These are phyloP conservation scores for Liasis olivaceus DNA, from an alignment of 2,797 vertebrate species.

Conservation along the genomic window DNA sequence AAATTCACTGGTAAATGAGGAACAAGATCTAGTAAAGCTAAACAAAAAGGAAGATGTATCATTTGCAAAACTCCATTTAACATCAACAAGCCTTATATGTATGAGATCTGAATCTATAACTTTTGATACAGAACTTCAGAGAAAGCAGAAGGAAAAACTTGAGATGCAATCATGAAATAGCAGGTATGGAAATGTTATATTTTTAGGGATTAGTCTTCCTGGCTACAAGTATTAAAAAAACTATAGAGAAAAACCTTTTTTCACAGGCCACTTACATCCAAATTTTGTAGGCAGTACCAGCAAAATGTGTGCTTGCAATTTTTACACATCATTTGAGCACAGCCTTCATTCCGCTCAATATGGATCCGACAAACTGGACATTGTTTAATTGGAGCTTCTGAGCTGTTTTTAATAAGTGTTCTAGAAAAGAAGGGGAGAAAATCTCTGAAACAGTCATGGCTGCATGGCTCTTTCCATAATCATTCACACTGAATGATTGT, in stretches of 20 bases:
- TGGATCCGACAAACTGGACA: conserved; percentile 91
- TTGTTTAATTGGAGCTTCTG: conserved; percentile 87
- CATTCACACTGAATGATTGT: neutral
- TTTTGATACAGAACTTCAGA: neutral
- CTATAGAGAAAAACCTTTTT: neutral
- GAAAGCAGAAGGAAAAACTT: neutral
- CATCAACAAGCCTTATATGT: neutral
- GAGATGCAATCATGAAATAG: neutral
- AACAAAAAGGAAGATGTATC: conserved; percentile 44
- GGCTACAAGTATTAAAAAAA: neutral
- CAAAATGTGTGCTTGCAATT: conserved; percentile 98
- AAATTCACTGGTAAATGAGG: neutral
- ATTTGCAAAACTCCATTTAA: conserved; percentile 31
- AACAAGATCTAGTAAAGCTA: conserved; percentile 23
- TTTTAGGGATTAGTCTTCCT: neutral
- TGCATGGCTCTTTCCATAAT: neutral
- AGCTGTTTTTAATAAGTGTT: conserved; percentile 68
- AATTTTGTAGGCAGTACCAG: conserved; percentile 96
- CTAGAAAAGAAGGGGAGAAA: conserved; percentile 65
- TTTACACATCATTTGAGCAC: conserved; percentile 98
- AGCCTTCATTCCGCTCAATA: conserved; percentile 96
- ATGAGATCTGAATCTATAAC: conserved; percentile 8
- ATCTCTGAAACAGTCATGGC: conserved; percentile 16
- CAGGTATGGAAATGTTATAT: neutral
- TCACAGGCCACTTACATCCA: conserved; percentile 84